A percentile compares a stretch with the other conserved stretches of the same genome.
These are phyloP conservation scores for Lapara coniferarum DNA, from an alignment of 2,888 invertebrate genomes.

Conservation along the genomic window DNA sequence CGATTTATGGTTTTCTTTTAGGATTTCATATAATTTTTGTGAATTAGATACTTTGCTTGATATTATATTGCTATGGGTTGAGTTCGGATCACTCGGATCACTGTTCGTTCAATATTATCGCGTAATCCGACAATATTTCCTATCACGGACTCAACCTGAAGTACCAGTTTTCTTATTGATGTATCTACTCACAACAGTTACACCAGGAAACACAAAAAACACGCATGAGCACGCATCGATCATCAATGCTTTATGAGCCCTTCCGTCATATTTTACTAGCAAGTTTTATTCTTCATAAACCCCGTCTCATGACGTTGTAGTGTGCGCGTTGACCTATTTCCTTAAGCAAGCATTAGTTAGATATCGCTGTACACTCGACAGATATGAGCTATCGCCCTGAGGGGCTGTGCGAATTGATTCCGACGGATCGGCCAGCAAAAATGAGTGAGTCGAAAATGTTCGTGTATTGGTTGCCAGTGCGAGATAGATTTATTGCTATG, in stretches of 20 bases:
- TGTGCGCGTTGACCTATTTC: neutral
- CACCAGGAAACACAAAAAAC: neutral
- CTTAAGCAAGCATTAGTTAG: neutral
- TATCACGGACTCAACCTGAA: no score
- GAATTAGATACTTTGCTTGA: neutral
- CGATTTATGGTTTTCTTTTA: neutral
- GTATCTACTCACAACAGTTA: neutral
- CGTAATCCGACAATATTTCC: no score
- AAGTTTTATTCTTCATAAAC: constrained; percentile 7
- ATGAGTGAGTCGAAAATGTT: constrained; percentile 38
- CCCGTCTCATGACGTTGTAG: neutral
- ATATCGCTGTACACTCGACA: constrained; percentile 27
- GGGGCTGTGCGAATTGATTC: constrained; percentile 59
- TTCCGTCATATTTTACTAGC: neutral
- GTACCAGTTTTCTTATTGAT: neutral
- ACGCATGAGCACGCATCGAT: neutral
- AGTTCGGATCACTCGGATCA: no score
- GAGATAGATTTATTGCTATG: constrained; percentile 43
- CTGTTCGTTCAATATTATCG: no score
- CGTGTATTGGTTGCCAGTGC: neutral
- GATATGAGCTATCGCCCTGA: constrained; percentile 56
- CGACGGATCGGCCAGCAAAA: constrained; percentile 46
- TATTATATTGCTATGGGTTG: neutral
- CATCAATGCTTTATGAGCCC: neutral
- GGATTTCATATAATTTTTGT: neutral